Conservation (phyloP, 2,888 invertebrate genomes). For the Phortica okadai region DNA sequence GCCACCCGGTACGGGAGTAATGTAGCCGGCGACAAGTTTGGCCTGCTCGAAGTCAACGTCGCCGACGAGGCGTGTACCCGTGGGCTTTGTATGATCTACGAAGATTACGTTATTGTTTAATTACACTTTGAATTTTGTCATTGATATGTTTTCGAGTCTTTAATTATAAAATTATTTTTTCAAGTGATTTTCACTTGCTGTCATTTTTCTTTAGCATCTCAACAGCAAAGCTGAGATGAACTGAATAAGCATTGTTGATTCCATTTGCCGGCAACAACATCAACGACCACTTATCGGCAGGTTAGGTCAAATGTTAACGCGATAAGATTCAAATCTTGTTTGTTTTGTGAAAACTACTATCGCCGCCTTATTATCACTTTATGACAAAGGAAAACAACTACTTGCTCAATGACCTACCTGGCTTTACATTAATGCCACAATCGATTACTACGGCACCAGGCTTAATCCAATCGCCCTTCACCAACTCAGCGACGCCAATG, state of each 20-base stretch:
- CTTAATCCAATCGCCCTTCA: constrained; percentile 97
- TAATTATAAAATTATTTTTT: not conserved
- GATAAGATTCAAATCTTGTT: not conserved
- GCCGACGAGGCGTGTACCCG: constrained; percentile 91
- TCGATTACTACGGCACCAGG: constrained; percentile 98
- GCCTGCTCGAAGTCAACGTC: constrained; percentile 94
- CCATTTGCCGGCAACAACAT: not conserved
- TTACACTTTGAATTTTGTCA: constrained; percentile 21
- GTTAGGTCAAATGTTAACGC: constrained; percentile 1
- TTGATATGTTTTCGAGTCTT: constrained; percentile 10
- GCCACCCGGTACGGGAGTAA: constrained; percentile 97
- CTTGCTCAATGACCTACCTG: constrained; percentile 79
- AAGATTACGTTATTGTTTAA: constrained; percentile 15
- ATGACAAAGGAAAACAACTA: not conserved
- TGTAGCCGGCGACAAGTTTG: constrained; percentile 86
- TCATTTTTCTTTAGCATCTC: not conserved
- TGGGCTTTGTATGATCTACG: constrained; percentile 85
- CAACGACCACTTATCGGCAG: not conserved
- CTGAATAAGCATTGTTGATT: not conserved
- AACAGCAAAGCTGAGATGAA: not conserved
- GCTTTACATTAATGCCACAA: constrained; percentile 96
- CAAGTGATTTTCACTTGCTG: not conserved
- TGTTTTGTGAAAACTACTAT: not conserved
- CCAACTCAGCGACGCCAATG: constrained; percentile 92
- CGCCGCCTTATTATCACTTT: not conserved